Conservation (phyloP, 2,797 vertebrate genomes). For the Craterocephalus amniculus region DNA sequence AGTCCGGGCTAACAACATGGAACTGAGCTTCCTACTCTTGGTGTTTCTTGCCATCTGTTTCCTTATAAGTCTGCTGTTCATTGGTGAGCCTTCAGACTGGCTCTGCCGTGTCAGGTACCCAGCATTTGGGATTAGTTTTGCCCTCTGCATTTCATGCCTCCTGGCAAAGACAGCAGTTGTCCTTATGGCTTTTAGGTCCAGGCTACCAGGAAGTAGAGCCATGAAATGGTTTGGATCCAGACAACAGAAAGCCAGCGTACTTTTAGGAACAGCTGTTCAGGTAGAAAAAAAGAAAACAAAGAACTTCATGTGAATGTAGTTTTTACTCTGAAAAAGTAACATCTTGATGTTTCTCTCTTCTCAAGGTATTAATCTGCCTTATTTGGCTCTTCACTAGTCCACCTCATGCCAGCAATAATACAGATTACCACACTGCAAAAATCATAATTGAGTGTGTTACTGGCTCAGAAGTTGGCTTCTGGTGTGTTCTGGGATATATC, state of each 20-base stretch:
- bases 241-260: constrained; percentile 74
- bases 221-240: constrained; percentile 79
- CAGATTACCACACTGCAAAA: constrained; percentile 60
- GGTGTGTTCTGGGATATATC: constrained; percentile 81
- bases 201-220: constrained; percentile 70
- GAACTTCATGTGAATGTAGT: not conserved
- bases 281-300: constrained; percentile 19
- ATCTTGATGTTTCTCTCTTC: not conserved
- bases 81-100: constrained; percentile 78
- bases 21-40: constrained; percentile 79
- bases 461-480: constrained; percentile 78
- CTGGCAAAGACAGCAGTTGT: constrained; percentile 81
- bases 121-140: constrained; percentile 81
- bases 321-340: not conserved
- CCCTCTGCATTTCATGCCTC: constrained; percentile 82
- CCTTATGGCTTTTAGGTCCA: constrained; percentile 78
- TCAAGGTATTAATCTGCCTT: constrained; percentile 72
- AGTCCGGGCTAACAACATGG: constrained; percentile 82
- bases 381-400: constrained; percentile 75
- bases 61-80: constrained; percentile 75
- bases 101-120: constrained; percentile 77
- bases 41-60: constrained; percentile 78
- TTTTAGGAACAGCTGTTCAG: constrained; percentile 75
- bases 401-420: constrained; percentile 70
- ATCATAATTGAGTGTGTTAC: constrained; percentile 76